Conservation (phyloP, 2,888 invertebrate genomes). For the Zygogramma bicolorata region DNA sequence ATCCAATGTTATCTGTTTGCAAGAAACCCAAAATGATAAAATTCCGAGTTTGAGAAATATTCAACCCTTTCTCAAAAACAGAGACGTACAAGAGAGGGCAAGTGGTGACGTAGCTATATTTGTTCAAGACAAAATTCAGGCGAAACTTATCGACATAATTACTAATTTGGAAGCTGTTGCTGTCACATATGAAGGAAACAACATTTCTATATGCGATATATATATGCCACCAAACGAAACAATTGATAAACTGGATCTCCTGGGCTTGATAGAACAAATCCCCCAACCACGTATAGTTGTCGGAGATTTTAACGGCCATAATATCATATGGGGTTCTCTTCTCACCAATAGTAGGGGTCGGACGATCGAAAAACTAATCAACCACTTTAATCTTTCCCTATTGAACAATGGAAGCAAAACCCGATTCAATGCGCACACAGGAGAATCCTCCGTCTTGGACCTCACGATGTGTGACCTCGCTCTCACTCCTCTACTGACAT, state of each 20-base stretch:
- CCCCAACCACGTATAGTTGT: background rate
- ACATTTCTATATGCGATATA: too few relatives aligned
- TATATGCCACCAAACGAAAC: too few relatives aligned
- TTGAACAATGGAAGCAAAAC: slow-evolving; percentile 5
- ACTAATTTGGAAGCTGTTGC: background rate
- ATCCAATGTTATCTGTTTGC: background rate
- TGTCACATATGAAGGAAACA: background rate
- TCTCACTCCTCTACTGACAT: background rate
- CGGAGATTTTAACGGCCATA: background rate
- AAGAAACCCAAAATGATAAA: background rate
- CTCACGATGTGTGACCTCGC: too few relatives aligned
- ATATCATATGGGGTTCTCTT: background rate
- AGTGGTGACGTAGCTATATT: background rate
- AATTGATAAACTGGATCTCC: too few relatives aligned
- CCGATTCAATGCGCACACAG: background rate
- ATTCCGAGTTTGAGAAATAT: background rate
- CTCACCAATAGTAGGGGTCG: background rate
- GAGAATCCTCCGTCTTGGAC: background rate
- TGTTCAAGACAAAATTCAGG: background rate
- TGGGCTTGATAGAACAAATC: too few relatives aligned
- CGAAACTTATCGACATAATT: background rate
- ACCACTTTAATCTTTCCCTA: background rate
- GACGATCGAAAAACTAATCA: too few relatives aligned
- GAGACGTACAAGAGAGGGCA: too few relatives aligned
- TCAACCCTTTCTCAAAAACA: background rate